Evolutionary conservation across 1,140 invertebrate species (phyloP).

Genomic region (Lepidurus couesii): DNA sequence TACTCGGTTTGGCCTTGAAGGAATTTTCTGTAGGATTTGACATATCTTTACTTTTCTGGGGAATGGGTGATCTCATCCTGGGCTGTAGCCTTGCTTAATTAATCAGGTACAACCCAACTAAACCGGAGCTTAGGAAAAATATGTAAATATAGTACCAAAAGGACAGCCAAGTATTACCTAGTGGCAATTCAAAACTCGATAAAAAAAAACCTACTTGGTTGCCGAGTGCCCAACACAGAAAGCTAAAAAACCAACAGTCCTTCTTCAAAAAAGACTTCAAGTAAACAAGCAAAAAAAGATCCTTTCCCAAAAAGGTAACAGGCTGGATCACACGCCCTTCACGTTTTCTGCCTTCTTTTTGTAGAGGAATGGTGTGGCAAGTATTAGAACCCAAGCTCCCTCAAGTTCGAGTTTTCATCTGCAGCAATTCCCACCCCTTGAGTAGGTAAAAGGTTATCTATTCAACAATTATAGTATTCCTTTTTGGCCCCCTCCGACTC

Average conservation of each 20-base stretch:
- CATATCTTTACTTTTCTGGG: neutral
- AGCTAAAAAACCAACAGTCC: neutral
- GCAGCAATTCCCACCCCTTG: neutral
- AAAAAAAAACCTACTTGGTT: too few species aligned
- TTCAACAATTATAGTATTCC: neutral
- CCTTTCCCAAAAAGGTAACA: neutral
- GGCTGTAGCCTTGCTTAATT: neutral
- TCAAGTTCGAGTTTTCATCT: neutral
- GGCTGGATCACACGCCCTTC: neutral
- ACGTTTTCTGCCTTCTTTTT: neutral
- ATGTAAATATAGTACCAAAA: neutral
- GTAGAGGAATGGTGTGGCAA: neutral
- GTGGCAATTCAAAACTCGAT: neutral
- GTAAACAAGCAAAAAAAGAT: too few species aligned
- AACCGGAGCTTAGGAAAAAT: neutral
- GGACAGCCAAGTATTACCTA: neutral
- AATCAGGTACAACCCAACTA: neutral
- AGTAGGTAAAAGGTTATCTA: neutral
- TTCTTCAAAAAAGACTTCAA: neutral
- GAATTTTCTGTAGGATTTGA: neutral
- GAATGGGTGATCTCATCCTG: constrained; percentile 3
- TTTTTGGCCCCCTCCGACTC: neutral
- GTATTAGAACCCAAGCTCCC: neutral
- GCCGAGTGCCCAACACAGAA: too few species aligned
- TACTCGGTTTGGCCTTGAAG: neutral